Conservation (phyloP, 2,113 vertebrate genomes). For the Bettongia penicillata region DNA sequence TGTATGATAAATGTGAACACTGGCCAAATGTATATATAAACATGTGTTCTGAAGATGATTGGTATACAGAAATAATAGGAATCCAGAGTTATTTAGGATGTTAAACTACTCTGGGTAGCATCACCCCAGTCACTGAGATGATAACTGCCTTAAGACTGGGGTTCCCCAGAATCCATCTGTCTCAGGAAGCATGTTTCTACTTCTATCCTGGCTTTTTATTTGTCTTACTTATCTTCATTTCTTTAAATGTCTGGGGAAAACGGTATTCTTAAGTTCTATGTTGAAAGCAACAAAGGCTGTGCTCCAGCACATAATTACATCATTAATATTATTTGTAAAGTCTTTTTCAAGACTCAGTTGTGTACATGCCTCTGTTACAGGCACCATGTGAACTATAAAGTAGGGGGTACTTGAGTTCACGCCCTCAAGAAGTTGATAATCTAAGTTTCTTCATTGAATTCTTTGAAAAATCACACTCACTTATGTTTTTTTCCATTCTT, state of each 20-base stretch:
- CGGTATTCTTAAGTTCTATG: slow-evolving; percentile 36
- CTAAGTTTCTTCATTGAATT: not conserved
- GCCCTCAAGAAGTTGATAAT: not conserved
- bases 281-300: slow-evolving; percentile 9
- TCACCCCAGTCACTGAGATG: not conserved
- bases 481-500: not conserved
- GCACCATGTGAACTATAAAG: not conserved
- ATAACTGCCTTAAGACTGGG: slow-evolving; percentile 28
- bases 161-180: slow-evolving; percentile 15
- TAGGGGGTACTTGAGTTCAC: not conserved
- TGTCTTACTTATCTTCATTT: slow-evolving; percentile 35
- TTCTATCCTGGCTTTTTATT: not conserved
- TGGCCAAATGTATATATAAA: slow-evolving; percentile 31
- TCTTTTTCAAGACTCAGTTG: slow-evolving; percentile 51
- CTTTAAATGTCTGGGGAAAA: slow-evolving; percentile 30
- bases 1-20: not conserved
- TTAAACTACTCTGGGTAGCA: slow-evolving; percentile 18
- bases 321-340: slow-evolving; percentile 58
- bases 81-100: slow-evolving; percentile 40
- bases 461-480: not conserved
- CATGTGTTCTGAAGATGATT: slow-evolving; percentile 43
- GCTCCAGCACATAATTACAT: slow-evolving; percentile 33
- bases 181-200: not conserved
- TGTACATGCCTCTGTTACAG: not conserved
- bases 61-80: not conserved